Percentiles rank a stretch among this genome's conserved stretches.
Evolutionary conservation across 2,888 invertebrate genomes (phyloP).

Genomic region (Aethes cnicana): DNA sequence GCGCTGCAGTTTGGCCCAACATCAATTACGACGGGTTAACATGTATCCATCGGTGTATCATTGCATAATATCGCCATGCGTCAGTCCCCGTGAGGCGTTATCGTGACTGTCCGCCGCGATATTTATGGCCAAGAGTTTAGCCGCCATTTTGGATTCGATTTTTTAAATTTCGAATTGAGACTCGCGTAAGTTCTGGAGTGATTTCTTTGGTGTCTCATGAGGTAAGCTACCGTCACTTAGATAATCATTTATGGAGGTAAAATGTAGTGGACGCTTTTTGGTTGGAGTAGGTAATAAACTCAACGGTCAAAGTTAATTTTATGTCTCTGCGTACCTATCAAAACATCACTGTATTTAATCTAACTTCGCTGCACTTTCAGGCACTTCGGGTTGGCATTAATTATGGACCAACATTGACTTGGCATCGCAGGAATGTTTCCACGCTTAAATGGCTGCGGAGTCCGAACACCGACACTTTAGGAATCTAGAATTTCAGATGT

Average conservation of each 20-base stretch:
- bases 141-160: slow-evolving; percentile 39
- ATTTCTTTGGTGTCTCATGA: too few species aligned
- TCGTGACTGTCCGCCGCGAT: slow-evolving; percentile 40
- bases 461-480: not conserved
- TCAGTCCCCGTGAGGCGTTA: slow-evolving; percentile 45
- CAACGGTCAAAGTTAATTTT: too few species aligned
- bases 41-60: slow-evolving; percentile 32
- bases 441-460: slow-evolving; percentile 14
- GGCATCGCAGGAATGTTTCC: slow-evolving; percentile 21
- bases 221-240: too few species aligned
- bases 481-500: too few species aligned
- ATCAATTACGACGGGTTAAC: slow-evolving; percentile 27
- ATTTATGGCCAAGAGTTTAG: slow-evolving; percentile 47
- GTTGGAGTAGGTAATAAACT: too few species aligned
- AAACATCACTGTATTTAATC: slow-evolving; percentile 61
- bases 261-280: too few species aligned
- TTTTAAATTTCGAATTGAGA: slow-evolving; percentile 35
- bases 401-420: slow-evolving; percentile 40
- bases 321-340: not conserved
- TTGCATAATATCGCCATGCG: slow-evolving; percentile 48
- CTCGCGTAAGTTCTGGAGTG: too few species aligned
- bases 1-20: not conserved
- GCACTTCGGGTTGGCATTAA: slow-evolving; percentile 45
- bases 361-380: slow-evolving; percentile 62
- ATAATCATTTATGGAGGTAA: too few species aligned